These are phyloP conservation scores for Conops quadrifasciatus DNA, from an alignment of 2,888 invertebrate genomes.

Conservation along the genomic window DNA sequence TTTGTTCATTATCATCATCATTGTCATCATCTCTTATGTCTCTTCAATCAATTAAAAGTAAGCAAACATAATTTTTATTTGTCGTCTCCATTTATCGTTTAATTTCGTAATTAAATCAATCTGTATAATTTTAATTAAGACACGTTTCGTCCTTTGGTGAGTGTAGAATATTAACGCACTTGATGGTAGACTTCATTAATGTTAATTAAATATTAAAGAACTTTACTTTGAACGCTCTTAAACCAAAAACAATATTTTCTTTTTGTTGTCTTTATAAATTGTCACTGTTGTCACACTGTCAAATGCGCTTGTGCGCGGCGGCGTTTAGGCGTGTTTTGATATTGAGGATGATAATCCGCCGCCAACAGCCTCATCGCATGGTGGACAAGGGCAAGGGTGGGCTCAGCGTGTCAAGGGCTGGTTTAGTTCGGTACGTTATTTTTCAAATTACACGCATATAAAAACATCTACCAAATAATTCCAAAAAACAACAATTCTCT, in stretches of 20 bases:
- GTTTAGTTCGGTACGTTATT: conserved; percentile 75
- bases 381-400: conserved; percentile 75
- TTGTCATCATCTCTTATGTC: not conserved
- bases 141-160: conserved; percentile 14
- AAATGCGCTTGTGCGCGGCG: conserved; percentile 37
- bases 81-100: not conserved
- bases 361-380: conserved; percentile 65
- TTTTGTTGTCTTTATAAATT: conserved; percentile 47
- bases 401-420: conserved; percentile 77
- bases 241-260: conserved; percentile 41
- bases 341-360: conserved; percentile 64
- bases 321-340: conserved; percentile 63
- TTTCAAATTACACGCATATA: conserved; percentile 35
- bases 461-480: conserved; percentile 18
- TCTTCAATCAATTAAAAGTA: not conserved
- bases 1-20: not conserved
- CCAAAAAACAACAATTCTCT: conserved; percentile 24
- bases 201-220: conserved; percentile 30
- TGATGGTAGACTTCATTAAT: not conserved
- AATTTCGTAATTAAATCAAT: too few species aligned
- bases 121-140: too few species aligned
- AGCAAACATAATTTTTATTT: conserved; percentile 7
- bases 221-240: conserved; percentile 32
- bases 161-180: conserved; percentile 20
- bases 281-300: conserved; percentile 25